Conservation (phyloP, 2,797 vertebrate species). For the Euthynnus affinis region DNA sequence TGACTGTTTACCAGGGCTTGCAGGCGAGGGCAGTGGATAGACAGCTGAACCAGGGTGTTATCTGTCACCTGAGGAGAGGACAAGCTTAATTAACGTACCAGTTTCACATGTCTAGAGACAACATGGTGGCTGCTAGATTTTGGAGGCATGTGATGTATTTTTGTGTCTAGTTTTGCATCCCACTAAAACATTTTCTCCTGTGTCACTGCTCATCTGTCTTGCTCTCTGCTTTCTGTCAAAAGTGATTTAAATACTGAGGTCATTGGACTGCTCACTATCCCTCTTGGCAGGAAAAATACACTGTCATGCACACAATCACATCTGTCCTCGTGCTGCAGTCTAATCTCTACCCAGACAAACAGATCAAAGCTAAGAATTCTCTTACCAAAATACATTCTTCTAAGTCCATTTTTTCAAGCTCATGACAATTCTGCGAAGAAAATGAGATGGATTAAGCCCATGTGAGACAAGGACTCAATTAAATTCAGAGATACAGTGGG, state of each 20-base stretch:
- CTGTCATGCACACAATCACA: slow-evolving; percentile 11
- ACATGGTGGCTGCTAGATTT: slow-evolving; percentile 9
- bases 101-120: slow-evolving; percentile 34
- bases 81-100: slow-evolving; percentile 43
- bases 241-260: slow-evolving; percentile 19
- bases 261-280: slow-evolving; percentile 3
- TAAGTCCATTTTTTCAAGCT: slow-evolving; percentile 96
- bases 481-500: background rate
- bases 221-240: slow-evolving; percentile 26
- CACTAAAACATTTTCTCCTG: background rate
- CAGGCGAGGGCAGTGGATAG: slow-evolving; percentile 92
- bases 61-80: slow-evolving; percentile 89
- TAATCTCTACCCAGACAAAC: slow-evolving; percentile 18
- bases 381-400: slow-evolving; percentile 97
- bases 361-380: slow-evolving; percentile 12
- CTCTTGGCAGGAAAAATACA: slow-evolving; percentile 16
- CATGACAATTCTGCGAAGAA: slow-evolving; percentile 90
- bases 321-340: slow-evolving; percentile 18
- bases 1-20: slow-evolving; percentile 90
- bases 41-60: slow-evolving; percentile 93
- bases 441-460: slow-evolving; percentile 19
- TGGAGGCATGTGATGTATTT: slow-evolving; percentile 7
- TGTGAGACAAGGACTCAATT: background rate
- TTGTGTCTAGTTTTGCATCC: slow-evolving; percentile 21
- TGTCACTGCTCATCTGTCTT: background rate